Evolutionary conservation across 2,888 invertebrate genomes (phyloP).

Genomic region (Ischnus inquisitorius): DNA sequence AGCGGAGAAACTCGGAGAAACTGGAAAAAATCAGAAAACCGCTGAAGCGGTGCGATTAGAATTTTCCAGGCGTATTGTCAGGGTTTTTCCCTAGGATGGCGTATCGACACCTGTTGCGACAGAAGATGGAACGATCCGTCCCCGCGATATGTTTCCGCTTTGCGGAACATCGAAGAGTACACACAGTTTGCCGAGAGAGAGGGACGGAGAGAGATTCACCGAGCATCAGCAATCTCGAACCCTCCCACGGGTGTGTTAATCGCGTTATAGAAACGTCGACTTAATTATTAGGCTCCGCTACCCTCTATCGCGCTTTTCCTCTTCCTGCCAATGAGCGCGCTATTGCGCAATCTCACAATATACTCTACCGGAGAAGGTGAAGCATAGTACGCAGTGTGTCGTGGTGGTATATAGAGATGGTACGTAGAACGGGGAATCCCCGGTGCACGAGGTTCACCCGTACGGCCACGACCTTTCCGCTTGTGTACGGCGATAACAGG

Average conservation of each 20-base stretch:
- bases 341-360: conserved; percentile 3
- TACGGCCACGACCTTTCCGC: conserved; percentile 60
- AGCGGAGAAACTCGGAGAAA: too few species aligned
- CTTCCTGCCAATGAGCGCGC: not conserved
- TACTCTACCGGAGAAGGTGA: not conserved
- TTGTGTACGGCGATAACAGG: conserved; percentile 32
- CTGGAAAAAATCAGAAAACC: too few species aligned
- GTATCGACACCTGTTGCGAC: conserved; percentile 49
- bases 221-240: conserved; percentile 37
- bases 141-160: conserved; percentile 32
- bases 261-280: conserved; percentile 44
- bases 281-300: conserved; percentile 47
- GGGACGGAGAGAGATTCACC: conserved; percentile 37
- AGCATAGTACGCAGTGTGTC: not conserved
- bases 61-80: too few species aligned
- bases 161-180: conserved; percentile 7
- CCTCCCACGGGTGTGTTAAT: conserved; percentile 37
- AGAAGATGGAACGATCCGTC: conserved; percentile 12
- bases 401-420: not conserved
- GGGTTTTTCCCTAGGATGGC: too few species aligned
- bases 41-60: too few species aligned
- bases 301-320: conserved; percentile 27
- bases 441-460: conserved; percentile 27
- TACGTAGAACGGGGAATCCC: not conserved
- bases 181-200: not conserved